A percentile compares a stretch with the other conserved stretches of the same genome.
These are phyloP conservation scores for Beroe ovata DNA, from an alignment of 37 sponge, comb jelly and placozoan species.

Conservation along the genomic window DNA sequence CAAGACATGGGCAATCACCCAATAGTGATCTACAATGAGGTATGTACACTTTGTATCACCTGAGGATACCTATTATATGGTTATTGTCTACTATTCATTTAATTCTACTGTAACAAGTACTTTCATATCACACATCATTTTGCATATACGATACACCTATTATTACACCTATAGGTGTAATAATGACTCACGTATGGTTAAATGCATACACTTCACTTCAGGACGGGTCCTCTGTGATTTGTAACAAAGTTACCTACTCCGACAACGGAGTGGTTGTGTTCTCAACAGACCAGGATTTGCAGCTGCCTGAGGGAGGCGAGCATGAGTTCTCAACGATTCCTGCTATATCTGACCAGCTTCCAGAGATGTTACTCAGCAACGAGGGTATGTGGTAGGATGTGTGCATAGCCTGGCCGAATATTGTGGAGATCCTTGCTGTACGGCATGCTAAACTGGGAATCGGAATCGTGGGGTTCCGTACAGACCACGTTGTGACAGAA, in stretches of 20 bases:
- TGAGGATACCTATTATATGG: too few species aligned
- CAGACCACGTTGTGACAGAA: too few species aligned
- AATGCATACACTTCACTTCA: background rate
- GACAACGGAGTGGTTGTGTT: conserved; percentile 67
- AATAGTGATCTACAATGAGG: conserved; percentile 66
- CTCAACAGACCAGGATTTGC: conserved; percentile 64
- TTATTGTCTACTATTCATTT: too few species aligned
- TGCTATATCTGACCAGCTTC: conserved; percentile 48
- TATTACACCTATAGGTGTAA: too few species aligned
- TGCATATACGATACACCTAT: too few species aligned
- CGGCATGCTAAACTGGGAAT: too few species aligned
- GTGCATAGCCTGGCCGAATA: background rate
- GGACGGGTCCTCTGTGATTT: conserved; percentile 53
- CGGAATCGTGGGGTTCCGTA: too few species aligned
- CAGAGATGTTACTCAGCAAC: conserved; percentile 28
- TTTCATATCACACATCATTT: too few species aligned
- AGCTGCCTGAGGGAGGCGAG: conserved; percentile 58
- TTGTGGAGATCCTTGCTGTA: too few species aligned
- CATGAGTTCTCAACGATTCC: conserved; percentile 36
- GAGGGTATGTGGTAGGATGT: background rate
- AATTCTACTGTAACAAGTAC: too few species aligned
- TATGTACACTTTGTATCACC: too few species aligned
- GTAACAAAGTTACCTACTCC: conserved; percentile 64
- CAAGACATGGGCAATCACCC: conserved; percentile 64
- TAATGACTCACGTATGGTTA: too few species aligned